Evolutionary conservation across 2,888 invertebrate species (phyloP).

Genomic region (Heliconius sara): DNA sequence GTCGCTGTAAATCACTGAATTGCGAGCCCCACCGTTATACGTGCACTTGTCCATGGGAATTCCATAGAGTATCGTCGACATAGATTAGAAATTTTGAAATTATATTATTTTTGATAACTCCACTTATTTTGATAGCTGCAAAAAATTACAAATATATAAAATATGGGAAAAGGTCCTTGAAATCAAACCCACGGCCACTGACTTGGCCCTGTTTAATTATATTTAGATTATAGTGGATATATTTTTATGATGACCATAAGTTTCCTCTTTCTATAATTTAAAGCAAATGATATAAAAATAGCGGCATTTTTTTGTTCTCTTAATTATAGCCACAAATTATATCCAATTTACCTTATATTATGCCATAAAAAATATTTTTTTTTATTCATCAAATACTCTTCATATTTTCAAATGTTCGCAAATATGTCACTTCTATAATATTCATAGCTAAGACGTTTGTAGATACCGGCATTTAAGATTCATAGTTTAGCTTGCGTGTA

Average conservation of each 20-base stretch:
- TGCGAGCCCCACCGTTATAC: conserved; percentile 74
- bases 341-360: background rate
- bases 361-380: too few relatives aligned
- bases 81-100: conserved; percentile 23
- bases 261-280: background rate
- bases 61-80: conserved; percentile 62
- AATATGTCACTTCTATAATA: conserved; percentile 24
- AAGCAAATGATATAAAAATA: background rate
- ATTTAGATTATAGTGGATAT: too few relatives aligned
- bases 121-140: background rate
- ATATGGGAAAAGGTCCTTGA: too few relatives aligned
- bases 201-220: too few relatives aligned
- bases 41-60: conserved; percentile 78
- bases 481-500: conserved; percentile 53
- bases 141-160: too few relatives aligned
- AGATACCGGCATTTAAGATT: conserved; percentile 55
- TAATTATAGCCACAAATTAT: too few relatives aligned
- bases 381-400: too few relatives aligned
- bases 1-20: conserved; percentile 79
- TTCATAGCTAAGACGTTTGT: conserved; percentile 50
- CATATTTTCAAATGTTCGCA: background rate
- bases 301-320: background rate
- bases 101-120: conserved; percentile 6
- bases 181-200: too few relatives aligned
- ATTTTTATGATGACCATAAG: background rate